Percentiles rank a stretch among this genome's conserved stretches.
Evolutionary conservation across 2,888 invertebrate genomes (phyloP).

Genomic region (Achlya flavicornis): DNA sequence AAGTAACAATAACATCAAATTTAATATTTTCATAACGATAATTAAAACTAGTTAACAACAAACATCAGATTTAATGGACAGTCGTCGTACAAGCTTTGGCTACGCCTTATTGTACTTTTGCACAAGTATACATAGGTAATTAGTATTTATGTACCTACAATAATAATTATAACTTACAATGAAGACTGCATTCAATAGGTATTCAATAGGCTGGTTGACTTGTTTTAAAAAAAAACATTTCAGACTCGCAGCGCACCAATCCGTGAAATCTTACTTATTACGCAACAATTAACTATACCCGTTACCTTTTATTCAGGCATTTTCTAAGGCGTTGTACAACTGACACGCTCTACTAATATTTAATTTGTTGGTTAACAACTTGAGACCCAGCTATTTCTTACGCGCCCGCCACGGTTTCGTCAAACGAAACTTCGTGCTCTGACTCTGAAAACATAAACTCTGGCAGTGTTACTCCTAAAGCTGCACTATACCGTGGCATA

Average conservation of each 20-base stretch:
- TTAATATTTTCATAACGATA: conserved; percentile 47
- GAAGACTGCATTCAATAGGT: conserved; percentile 35
- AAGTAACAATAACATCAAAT: conserved; percentile 43
- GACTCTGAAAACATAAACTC: conserved; percentile 87
- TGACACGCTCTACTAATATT: conserved; percentile 77
- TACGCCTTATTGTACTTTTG: conserved; percentile 17
- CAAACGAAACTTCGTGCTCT: conserved; percentile 87
- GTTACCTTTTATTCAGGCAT: conserved; percentile 65
- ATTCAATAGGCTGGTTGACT: conserved; percentile 35
- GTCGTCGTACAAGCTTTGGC: conserved; percentile 30
- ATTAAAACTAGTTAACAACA: conserved; percentile 81
- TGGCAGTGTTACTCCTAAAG: conserved; percentile 86
- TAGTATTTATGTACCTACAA: conserved; percentile 25
- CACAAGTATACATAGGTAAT: conserved; percentile 18
- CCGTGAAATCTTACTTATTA: conserved; percentile 72
- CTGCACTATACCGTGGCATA: conserved; percentile 85
- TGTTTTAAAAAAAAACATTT: conserved; percentile 47
- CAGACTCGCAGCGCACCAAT: conserved; percentile 44
- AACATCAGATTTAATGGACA: conserved; percentile 45
- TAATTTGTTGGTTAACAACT: conserved; percentile 65
- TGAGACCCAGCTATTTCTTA: conserved; percentile 56
- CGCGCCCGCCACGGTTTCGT: conserved; percentile 79
- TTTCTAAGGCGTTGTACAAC: conserved; percentile 66
- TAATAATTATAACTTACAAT: conserved; percentile 39
- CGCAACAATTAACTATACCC: conserved; percentile 65